These are phyloP conservation scores for Drosophila arawakana DNA, from an alignment of 1,140 invertebrate species.

Conservation along the genomic window DNA sequence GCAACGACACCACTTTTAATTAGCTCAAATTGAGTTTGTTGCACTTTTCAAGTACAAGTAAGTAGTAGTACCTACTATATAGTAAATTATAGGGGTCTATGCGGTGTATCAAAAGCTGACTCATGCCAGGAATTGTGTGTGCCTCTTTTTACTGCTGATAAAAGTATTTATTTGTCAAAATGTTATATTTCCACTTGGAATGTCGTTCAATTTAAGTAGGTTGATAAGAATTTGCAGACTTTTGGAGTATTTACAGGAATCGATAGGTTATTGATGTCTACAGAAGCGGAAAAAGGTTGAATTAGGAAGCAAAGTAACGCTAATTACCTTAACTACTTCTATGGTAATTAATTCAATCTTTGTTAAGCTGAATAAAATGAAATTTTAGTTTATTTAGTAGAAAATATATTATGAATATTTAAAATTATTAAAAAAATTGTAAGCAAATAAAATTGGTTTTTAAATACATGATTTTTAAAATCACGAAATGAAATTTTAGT, in stretches of 20 bases:
- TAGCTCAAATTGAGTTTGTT: conserved; percentile 51
- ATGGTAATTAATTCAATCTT: too few relatives aligned
- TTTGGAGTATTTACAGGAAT: conserved; percentile 9
- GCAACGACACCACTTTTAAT: conserved; percentile 44
- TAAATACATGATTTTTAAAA: too few relatives aligned
- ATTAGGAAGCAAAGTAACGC: too few relatives aligned
- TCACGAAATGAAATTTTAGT: too few relatives aligned
- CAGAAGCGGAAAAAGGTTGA: not conserved
- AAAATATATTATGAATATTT: too few relatives aligned
- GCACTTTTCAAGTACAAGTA: conserved; percentile 30
- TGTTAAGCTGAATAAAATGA: too few relatives aligned
- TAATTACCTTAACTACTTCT: too few relatives aligned
- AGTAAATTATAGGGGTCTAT: not conserved
- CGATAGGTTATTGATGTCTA: not conserved
- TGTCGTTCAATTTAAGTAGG: conserved; percentile 12
- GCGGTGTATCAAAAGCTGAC: conserved; percentile 14
- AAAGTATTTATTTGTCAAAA: conserved; percentile 22
- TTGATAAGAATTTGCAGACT: conserved; percentile 1
- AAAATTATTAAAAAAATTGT: too few relatives aligned
- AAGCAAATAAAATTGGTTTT: too few relatives aligned
- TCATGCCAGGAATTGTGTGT: conserved; percentile 10
- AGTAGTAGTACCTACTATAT: not conserved
- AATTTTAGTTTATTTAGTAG: too few relatives aligned
- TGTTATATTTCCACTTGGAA: conserved; percentile 5
- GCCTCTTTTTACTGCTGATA: conserved; percentile 22